Evolutionary conservation across 2,888 invertebrate genomes (phyloP), one percentile per base, ranked within the genome.

Genomic region (Pachydiplax longipennis): DNA sequence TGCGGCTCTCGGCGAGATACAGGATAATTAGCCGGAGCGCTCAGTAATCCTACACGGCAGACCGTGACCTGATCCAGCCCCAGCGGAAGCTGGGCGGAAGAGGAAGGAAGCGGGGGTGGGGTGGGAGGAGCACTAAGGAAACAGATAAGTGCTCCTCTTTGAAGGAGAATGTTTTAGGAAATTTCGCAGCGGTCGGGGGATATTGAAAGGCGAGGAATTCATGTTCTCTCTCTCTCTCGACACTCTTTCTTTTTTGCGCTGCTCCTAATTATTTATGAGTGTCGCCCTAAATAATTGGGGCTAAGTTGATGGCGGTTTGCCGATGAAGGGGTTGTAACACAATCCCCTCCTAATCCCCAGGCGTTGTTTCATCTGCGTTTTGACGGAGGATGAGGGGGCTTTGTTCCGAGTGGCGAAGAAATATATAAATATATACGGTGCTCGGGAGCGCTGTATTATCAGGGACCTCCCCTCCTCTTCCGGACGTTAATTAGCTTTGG

Each of bases 11-110:
- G 58, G 61, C 35, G 87, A 87, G 87, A 87, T 87, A 87, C 61
- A 87, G 87, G 87, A 87, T 87, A 87, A 87, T 87, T 87, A 87
- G 87, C 87, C 87, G 37, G 61, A n/a, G 87, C 87, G 87, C 87
- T 65, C 87, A 87, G 87, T 87, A 87, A 87, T 87, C 87, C 87
- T 87, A 87, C 87, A 87, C 87, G 87, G 58, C 87, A 87, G 87
- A 87, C 87, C 87, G 61, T 87, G 87, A 87, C 87, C 87, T 87
- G 87, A 87, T 87, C 87, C 87, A 87, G 87, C 58, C 87, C 58
- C 87, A 61, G n/a, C 87, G 87, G 87, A 87, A 87, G 87, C 87
- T 87, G 87, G 83, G 53, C 15, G 82, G 83, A 48, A 82, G 48
- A 48, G 58, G 35, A 83, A 31, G 83, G 83, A 83, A 83, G 35